Conservation (phyloP, 2,113 vertebrate species). For the Salvelinus namaycush region DNA sequence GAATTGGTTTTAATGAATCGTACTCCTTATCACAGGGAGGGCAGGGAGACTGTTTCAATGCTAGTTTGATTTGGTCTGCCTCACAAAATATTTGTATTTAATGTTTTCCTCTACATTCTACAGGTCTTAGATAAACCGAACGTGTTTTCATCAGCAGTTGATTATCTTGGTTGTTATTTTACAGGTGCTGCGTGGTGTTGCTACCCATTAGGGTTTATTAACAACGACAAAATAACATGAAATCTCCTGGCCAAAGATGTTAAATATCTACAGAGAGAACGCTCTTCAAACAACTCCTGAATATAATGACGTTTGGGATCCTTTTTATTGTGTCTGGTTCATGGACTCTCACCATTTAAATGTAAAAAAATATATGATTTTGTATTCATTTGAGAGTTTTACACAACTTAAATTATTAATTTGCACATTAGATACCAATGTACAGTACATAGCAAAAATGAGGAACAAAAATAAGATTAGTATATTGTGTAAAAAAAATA, state of each 20-base stretch:
- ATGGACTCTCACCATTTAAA: slow-evolving; percentile 55
- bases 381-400: slow-evolving; percentile 64
- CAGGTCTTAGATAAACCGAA: not conserved
- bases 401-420: slow-evolving; percentile 67
- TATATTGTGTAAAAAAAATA: slow-evolving; percentile 68
- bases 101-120: too few species aligned
- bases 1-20: not conserved
- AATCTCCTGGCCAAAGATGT: slow-evolving; percentile 53
- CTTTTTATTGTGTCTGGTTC: slow-evolving; percentile 45
- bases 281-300: slow-evolving; percentile 33
- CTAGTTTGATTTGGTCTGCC: not conserved
- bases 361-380: slow-evolving; percentile 48
- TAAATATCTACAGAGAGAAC: slow-evolving; percentile 46
- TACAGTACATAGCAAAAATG: slow-evolving; percentile 64
- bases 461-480: slow-evolving; percentile 49
- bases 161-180: not conserved
- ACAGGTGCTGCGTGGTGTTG: not conserved
- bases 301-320: slow-evolving; percentile 49
- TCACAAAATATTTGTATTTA: not conserved
- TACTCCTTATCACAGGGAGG: too few species aligned
- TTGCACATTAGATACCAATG: slow-evolving; percentile 70
- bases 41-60: not conserved
- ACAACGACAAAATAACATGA: too few species aligned
- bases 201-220: too few species aligned
- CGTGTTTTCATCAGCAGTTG: slow-evolving; percentile 4